phyloP scores from a whole-genome alignment of 1,140 invertebrate genomes.

The Chrysoperla carnea region DNA sequence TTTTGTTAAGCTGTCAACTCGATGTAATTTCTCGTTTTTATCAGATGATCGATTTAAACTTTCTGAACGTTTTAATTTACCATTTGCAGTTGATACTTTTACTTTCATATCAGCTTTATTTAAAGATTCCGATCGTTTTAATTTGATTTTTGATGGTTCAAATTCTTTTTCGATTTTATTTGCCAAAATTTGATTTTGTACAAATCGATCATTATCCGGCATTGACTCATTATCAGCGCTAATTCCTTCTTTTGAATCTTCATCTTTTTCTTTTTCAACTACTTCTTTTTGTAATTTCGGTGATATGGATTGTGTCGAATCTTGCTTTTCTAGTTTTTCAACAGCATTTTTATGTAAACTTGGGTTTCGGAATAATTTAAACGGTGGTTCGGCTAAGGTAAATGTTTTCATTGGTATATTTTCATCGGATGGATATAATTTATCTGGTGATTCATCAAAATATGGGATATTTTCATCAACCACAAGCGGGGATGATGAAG shows the following conservation, averaged over 20 bases:
- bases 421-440: constrained; percentile 9
- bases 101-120: constrained; percentile 32
- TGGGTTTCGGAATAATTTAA: constrained; percentile 19
- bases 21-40: constrained; percentile 24
- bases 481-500: constrained; percentile 11
- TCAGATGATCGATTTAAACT: constrained; percentile 34
- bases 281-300: constrained; percentile 11
- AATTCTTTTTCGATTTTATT: neutral
- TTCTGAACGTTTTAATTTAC: constrained; percentile 33
- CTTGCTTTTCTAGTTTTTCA: constrained; percentile 6
- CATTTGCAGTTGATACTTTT: constrained; percentile 20
- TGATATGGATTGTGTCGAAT: constrained; percentile 4
- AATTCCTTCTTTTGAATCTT: constrained; percentile 15
- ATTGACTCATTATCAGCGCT: constrained; percentile 18
- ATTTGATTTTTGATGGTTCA: constrained; percentile 14
- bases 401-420: no score
- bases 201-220: constrained; percentile 1
- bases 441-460: constrained; percentile 30
- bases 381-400: constrained; percentile 2
- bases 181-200: neutral
- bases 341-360: constrained; percentile 19
- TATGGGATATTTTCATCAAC: constrained; percentile 29
- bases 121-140: constrained; percentile 39
- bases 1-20: constrained; percentile 53
- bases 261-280: constrained; percentile 20